phyloP scores from a whole-genome alignment of 2,797 vertebrate genomes.

The Tinamus major region DNA sequence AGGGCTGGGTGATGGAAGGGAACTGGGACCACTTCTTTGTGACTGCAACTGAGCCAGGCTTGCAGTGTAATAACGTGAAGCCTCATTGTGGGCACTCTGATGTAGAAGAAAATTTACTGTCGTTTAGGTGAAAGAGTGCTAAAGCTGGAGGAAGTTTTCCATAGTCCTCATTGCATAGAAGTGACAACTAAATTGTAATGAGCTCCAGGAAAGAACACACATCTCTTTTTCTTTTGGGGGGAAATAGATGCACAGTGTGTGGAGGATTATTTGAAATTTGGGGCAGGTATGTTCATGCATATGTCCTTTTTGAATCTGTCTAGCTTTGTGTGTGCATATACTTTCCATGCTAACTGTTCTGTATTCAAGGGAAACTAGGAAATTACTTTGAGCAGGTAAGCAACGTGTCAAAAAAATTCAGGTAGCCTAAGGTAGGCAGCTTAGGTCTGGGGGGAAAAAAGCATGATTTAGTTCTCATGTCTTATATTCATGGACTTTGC shows the following conservation, averaged over 20 bases:
- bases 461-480: not conserved
- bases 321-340: not conserved
- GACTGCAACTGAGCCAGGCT: not conserved
- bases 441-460: not conserved
- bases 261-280: not conserved
- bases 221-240: not conserved
- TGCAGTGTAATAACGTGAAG: accelerated
- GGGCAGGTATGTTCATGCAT: accelerated
- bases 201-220: not conserved
- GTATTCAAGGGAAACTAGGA: not conserved
- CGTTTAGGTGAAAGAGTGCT: not conserved
- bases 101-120: not conserved
- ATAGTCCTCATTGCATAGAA: not conserved
- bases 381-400: not conserved
- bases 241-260: no score
- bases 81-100: not conserved
- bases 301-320: not conserved
- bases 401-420: not conserved
- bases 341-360: not conserved
- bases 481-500: not conserved
- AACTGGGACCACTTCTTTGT: accelerated
- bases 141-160: no score
- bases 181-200: not conserved
- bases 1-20: not conserved
- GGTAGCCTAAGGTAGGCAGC: not conserved